A percentile compares a stretch with the other conserved stretches of the same genome.
Evolutionary conservation across 2,113 vertebrate genomes (phyloP).

Genomic region (Eidolon helvum): DNA sequence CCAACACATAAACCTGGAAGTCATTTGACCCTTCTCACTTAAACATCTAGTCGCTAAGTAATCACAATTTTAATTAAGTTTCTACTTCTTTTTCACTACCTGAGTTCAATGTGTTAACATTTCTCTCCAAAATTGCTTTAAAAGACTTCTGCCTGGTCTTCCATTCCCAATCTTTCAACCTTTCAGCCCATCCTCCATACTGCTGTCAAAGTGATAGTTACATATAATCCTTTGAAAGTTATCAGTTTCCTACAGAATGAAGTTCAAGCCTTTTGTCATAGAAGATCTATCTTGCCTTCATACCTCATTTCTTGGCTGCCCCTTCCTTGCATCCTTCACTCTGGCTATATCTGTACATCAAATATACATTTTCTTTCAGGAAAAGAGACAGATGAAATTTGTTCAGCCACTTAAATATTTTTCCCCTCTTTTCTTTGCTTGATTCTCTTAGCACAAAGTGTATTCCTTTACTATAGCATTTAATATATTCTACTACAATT

Average conservation of each 20-base stretch:
- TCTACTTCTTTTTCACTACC: neutral
- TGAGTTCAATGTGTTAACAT: neutral
- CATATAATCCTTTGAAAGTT: conserved; percentile 2
- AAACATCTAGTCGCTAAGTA: neutral
- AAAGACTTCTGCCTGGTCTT: neutral
- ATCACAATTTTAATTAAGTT: neutral
- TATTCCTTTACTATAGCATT: neutral
- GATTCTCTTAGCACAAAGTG: neutral
- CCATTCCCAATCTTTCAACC: neutral
- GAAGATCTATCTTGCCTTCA: neutral
- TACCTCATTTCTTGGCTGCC: neutral
- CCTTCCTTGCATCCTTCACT: neutral
- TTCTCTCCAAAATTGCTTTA: conserved; percentile 16
- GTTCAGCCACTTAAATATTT: neutral
- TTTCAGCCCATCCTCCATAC: neutral
- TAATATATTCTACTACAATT: neutral
- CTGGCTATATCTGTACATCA: neutral
- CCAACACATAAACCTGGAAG: neutral
- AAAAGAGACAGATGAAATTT: neutral
- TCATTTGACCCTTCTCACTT: neutral
- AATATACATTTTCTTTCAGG: neutral
- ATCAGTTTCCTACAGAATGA: neutral
- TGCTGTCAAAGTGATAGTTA: neutral
- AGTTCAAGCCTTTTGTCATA: neutral
- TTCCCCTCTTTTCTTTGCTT: neutral